Evolutionary conservation across 1,140 invertebrate species (phyloP), one percentile per base, ranked within the genome.

Genomic region (Brachionus plicatilis): DNA sequence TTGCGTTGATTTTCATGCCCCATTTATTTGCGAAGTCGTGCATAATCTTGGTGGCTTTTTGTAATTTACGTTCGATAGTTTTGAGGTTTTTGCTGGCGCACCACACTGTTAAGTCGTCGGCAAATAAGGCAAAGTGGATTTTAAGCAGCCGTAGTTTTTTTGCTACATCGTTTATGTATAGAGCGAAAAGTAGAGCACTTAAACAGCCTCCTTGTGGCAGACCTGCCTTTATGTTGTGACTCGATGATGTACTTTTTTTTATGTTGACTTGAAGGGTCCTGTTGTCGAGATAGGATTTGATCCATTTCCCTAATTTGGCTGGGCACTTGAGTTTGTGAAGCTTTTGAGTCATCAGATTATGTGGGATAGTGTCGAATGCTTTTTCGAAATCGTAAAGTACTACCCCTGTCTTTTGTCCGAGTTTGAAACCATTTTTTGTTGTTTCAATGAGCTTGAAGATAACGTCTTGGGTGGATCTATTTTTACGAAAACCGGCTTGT

Each of bases 21-120:
- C 45, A 11, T 9, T 8, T 47, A 11, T 68, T 68, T 27, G 65
- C 29, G 29, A 68, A 68, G 65, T 29, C 24, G 24, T 29, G 24
- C 24, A 68, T 37, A 29, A 68, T 68, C 29, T 68, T 68, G 17
- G 24, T 68, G 65, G 29, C 24, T 68, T 27, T 37, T 37, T 68
- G 65, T 68, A 29, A 20, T 14, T 29, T 29, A 29, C 29, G 65
- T 76, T 76, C 37, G 27, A 37, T 9, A 47, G 37, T 45, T 24
- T 76, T 29, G 72, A 37, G 11, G 14, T 76, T 79, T 60, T 29
- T 53, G 47, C 27, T 24, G 14, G 2, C 24, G 27, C 4, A 17
- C 45, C 43, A 79, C 20, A 79, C 33, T 79, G 76, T 79, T n/a
- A 79, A 3, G 27, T 79, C 45, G 53, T 79, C 76, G 17, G 76